Evolutionary conservation across 2,113 vertebrate species (phyloP).

Genomic region (Coptodon bakossiorum): DNA sequence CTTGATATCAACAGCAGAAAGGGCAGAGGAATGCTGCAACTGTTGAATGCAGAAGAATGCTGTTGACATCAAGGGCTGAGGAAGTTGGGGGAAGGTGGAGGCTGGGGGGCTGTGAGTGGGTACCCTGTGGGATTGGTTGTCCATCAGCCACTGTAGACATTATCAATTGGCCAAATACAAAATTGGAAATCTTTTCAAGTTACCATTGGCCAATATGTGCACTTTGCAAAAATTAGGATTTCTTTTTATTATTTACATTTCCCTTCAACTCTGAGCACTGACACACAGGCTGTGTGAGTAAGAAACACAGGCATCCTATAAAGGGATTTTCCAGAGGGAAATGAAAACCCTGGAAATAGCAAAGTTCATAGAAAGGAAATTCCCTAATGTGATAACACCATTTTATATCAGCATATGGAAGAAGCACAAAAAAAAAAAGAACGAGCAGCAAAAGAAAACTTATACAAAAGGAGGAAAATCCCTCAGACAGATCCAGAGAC

Average conservation of each 20-base stretch:
- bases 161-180: neutral
- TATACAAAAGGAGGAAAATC: neutral
- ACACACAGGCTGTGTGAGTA: neutral
- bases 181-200: neutral
- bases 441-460: neutral
- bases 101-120: neutral
- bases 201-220: neutral
- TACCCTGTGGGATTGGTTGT: neutral
- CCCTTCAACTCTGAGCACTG: neutral
- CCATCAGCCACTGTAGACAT: neutral
- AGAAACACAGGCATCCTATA: neutral
- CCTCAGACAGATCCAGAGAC: neutral
- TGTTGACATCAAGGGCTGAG: neutral
- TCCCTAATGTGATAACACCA: fast-evolving
- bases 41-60: neutral
- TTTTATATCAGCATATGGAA: neutral
- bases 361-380: neutral
- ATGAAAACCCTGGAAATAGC: neutral
- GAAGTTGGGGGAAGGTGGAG: neutral
- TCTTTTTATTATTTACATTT: neutral
- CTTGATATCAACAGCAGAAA: neutral
- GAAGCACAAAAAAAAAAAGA: neutral
- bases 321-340: neutral
- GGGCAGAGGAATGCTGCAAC: neutral
- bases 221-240: neutral